These are phyloP conservation scores for Alethe castanea DNA, from an alignment of 2,113 vertebrate species.

Conservation along the genomic window DNA sequence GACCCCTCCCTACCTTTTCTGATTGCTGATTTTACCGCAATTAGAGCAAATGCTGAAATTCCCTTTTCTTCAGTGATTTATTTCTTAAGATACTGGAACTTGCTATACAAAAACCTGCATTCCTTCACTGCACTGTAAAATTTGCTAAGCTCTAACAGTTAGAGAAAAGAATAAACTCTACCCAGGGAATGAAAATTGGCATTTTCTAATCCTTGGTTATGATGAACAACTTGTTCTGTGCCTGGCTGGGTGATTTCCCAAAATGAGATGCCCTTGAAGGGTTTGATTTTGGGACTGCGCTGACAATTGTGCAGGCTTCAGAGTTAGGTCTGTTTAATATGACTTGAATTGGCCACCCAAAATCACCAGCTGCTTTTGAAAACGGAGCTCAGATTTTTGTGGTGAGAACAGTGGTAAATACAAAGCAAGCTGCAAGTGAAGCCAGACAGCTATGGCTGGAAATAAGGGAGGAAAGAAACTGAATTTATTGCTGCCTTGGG, in stretches of 20 bases:
- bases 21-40: not conserved
- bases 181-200: not conserved
- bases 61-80: not conserved
- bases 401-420: not conserved
- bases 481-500: not conserved
- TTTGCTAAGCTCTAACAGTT: not conserved
- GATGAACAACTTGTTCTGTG: not conserved
- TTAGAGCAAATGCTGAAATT: not conserved
- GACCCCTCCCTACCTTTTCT: not conserved
- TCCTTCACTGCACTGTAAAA: not conserved
- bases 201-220: constrained; percentile 5
- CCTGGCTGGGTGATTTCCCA: not conserved
- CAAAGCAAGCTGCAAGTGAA: not conserved
- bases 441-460: constrained; percentile 1
- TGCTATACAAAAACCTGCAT: not conserved
- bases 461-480: not conserved
- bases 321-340: not conserved
- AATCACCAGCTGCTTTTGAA: not conserved
- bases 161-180: not conserved
- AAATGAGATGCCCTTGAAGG: not conserved
- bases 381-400: not conserved
- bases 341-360: constrained; percentile 21
- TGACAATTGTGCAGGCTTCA: not conserved
- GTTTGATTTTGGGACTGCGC: not conserved
- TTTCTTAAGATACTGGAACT: not conserved